Percentiles rank a stretch among this genome's conserved stretches.
phyloP scores from a whole-genome alignment of 2,113 vertebrate genomes.

The Hippoglossus stenolepis region DNA sequence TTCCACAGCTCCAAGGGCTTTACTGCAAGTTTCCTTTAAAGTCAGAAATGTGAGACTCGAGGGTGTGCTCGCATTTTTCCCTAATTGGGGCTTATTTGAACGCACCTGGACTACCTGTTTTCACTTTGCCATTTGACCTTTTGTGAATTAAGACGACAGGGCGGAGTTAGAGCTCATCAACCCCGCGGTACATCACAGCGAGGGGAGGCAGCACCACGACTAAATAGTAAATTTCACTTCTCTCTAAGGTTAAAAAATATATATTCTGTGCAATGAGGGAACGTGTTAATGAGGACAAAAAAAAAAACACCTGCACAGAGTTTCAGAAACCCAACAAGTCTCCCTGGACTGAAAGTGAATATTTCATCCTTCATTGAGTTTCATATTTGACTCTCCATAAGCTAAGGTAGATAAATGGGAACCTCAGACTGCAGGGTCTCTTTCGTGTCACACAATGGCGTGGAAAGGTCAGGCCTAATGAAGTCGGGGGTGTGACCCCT shows the following conservation, averaged over 20 bases:
- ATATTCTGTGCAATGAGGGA: conserved; percentile 53
- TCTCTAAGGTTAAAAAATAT: conserved; percentile 67
- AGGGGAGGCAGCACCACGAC: conserved; percentile 72
- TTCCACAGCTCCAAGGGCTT: conserved; percentile 37
- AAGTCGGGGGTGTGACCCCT: conserved; percentile 80
- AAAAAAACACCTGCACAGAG: conserved; percentile 67
- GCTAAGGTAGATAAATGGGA: conserved; percentile 60
- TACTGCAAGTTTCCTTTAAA: conserved; percentile 49
- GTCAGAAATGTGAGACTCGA: conserved; percentile 59
- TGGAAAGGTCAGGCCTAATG: conserved; percentile 83
- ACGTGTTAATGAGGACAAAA: conserved; percentile 71
- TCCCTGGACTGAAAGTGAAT: conserved; percentile 77
- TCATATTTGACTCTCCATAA: conserved; percentile 66
- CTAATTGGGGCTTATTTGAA: conserved; percentile 76
- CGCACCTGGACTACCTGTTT: conserved; percentile 78
- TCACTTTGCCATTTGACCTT: conserved; percentile 77
- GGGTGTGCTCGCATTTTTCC: conserved; percentile 72
- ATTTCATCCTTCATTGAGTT: conserved; percentile 77
- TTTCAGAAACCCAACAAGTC: conserved; percentile 76
- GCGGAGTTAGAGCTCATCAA: conserved; percentile 62
- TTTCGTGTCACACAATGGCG: conserved; percentile 76
- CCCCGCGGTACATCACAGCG: conserved; percentile 61
- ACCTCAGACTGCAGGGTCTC: conserved; percentile 68
- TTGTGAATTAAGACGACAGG: conserved; percentile 71
- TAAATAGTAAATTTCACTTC: conserved; percentile 77